Base-by-base conservation (phyloP, 2,888 invertebrate genomes). In the Malthinus flaveolus region DNA sequence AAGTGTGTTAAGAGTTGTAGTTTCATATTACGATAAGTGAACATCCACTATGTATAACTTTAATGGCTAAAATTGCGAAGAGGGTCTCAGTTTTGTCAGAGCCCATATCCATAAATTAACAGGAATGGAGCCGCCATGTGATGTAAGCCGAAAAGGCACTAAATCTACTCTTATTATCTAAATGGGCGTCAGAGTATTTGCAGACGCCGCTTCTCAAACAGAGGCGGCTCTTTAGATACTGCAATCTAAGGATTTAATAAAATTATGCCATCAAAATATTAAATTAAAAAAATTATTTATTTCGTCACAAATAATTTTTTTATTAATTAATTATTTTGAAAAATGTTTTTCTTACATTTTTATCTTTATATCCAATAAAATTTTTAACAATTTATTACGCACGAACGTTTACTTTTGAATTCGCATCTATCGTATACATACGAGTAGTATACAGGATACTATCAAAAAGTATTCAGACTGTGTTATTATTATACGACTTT, bases 131-230 rank as follows among this genome's bases (percentile, higher is more conserved):
- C 73, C 70, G 73, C 70, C 73, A 72, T 75, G 75, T 76, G 75
- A 76, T 73, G 72, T 74, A 73, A 74, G 73, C 74, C 75, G 74
- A 75, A 74, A 76, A 74, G 71, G 75, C 75, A 70, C 71, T 76
- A 75, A 75, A 77, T 76, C 76, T 74, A 72, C 74, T 74, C 73
- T 73, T 75, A 75, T 75, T 77, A 77, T 77, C 76, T 77, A 77
- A 76, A 77, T 76, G 75, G 74, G 74, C 72, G 74, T 70, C 73
- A 70, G 73, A 74, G 74, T 75, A 76, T 75, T 75, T 76, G 75
- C 74, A 75, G 73, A 75, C 72, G 69, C 61, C 68, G 65, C 61
- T 61, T 61, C 64, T 64, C 68, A 63, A 64, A 66, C 63, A 62
- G 59, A 59, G 62, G 61, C 63, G 65, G 71, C 63, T 55, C 60